Base-by-base conservation (phyloP, 37 sponge, comb jelly and placozoan genomes). In the Beroe ovata region DNA sequence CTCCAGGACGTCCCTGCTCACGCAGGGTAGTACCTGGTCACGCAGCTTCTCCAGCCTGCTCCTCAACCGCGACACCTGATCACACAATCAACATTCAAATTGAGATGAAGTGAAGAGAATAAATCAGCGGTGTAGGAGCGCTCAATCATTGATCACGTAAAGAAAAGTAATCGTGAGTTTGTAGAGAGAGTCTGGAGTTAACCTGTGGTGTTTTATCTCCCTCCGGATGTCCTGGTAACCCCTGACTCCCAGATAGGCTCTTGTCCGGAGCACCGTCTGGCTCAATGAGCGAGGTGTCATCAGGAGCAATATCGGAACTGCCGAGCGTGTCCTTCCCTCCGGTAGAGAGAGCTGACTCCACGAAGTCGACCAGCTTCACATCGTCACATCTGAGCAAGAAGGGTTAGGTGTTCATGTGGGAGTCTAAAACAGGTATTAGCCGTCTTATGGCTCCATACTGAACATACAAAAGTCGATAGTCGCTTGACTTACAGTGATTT, bases 1-100 rank as follows among this genome's bases (percentile, higher is more conserved):
- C 54, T 77, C 84, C 84, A 77, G 54, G 16, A 77, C 84, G 41
- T 77, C 84, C 84, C 84, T 77, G 54, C 84, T 77, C 36, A 77
- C 84, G 41, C 84, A 77, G 3, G 84, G 84, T 40, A 77, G 23
- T 54, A 77, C 84, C 23, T 77, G 84, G 38, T 77, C 33, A 3
- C 84, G 16, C 25, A 77, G 84, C 28, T 40, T 77, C 84, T 77
- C 84, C 84, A 77, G 47, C 84, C 84, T 38, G 47, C 38, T 77
- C 28, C 54, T 1, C 84, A 77, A 29, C 23, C 84, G 16, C 3
- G 84, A 77, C 84, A 42, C 29, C 63, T 62, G 63, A 18, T 11
- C 16, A 58, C 59, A n/a, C n/a, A n/a, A n/a, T n/a, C n/a, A n/a
- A n/a, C n/a, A n/a, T n/a, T n/a, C n/a, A n/a, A n/a, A n/a, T n/a